Evolutionary conservation across 1,140 invertebrate species (phyloP).

Genomic region (Aphis craccivora): DNA sequence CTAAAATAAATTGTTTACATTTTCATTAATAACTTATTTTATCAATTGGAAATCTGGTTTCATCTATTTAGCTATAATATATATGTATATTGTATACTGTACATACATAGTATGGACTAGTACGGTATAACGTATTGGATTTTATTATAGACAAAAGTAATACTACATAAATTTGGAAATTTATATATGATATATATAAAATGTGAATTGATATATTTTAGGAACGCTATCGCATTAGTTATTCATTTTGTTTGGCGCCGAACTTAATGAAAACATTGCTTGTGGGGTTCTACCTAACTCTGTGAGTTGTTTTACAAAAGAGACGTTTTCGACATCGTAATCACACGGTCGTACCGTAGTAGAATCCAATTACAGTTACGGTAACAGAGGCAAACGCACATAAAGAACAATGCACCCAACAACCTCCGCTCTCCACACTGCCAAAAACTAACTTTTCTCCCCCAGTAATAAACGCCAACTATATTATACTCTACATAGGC

Average conservation of each 20-base stretch:
- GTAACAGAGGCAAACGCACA: slow-evolving; percentile 33
- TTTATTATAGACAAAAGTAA: neutral
- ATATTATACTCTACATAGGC: slow-evolving; percentile 5
- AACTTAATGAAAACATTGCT: slow-evolving; percentile 45
- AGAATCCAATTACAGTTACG: slow-evolving; percentile 55
- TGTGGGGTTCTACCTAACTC: neutral
- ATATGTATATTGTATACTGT: neutral
- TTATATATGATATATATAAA: neutral
- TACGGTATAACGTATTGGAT: neutral
- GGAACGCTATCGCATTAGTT: neutral
- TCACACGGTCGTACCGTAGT: slow-evolving; percentile 45
- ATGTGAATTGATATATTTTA: neutral
- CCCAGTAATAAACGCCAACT: slow-evolving; percentile 56
- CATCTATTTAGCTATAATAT: neutral
- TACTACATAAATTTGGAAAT: neutral
- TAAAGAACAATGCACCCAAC: slow-evolving; percentile 51
- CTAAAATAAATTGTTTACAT: neutral
- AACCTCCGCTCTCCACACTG: neutral
- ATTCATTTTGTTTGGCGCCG: neutral
- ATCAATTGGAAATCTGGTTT: neutral
- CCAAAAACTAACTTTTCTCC: slow-evolving; percentile 57
- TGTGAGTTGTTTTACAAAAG: slow-evolving; percentile 35
- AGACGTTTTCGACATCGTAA: slow-evolving; percentile 56
- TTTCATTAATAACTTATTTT: neutral
- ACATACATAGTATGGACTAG: neutral